Conservation (phyloP, 2,888 invertebrate species). For the Lithophane leautieri region DNA sequence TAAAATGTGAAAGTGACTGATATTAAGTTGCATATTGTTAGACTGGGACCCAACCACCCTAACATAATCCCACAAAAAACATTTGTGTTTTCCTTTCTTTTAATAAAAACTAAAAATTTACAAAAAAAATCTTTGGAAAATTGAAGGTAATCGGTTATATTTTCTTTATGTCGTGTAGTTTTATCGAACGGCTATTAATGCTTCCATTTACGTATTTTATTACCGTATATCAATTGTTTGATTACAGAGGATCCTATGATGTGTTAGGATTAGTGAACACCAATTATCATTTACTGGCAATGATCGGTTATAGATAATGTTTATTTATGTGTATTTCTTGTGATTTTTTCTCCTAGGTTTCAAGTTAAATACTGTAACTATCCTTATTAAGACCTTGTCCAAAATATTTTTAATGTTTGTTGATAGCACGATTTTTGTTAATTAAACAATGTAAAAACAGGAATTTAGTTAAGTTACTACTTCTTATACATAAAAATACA, state of each 20-base stretch:
- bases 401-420: neutral
- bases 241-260: conserved; percentile 20
- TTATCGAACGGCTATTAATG: conserved; percentile 22
- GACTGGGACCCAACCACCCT: no score
- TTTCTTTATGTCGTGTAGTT: conserved; percentile 1
- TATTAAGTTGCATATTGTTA: no score
- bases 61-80: no score
- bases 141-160: neutral
- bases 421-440: neutral
- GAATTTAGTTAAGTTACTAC: neutral
- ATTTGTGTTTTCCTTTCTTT: no score
- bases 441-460: neutral
- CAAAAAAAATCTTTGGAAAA: no score
- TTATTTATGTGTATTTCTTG: neutral
- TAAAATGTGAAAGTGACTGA: no score
- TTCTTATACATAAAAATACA: neutral
- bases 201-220: conserved; percentile 42
- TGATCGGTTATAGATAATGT: neutral
- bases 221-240: conserved; percentile 17
- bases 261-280: conserved; percentile 10
- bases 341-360: neutral
- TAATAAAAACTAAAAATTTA: no score
- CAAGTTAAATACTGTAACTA: neutral
- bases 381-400: neutral
- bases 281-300: conserved; percentile 14